Conservation (phyloP, 2,113 vertebrate genomes). For the Lanius ludovicianus region DNA sequence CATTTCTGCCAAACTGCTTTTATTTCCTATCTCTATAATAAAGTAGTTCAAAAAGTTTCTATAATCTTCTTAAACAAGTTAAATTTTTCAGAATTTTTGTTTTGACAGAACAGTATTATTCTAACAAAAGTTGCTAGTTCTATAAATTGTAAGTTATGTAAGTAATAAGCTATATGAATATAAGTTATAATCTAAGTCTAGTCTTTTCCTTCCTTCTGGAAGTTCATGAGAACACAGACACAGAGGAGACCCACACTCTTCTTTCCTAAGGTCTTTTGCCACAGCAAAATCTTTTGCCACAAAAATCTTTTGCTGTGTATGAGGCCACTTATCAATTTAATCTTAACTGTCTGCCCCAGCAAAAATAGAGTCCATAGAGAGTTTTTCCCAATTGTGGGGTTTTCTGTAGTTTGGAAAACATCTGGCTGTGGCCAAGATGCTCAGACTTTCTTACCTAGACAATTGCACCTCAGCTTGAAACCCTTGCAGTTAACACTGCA, state of each 20-base stretch:
- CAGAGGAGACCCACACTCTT: not conserved
- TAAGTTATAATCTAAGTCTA: not conserved
- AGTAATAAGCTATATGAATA: not conserved
- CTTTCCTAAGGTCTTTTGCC: not conserved
- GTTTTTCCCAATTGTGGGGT: accelerated
- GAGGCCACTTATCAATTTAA: not conserved
- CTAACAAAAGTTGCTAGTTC: not conserved
- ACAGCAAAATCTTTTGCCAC: not conserved
- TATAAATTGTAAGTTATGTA: not conserved
- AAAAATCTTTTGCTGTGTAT: not conserved
- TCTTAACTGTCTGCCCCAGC: not conserved
- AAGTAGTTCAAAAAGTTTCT: not conserved
- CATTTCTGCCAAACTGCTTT: not conserved
- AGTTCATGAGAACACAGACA: not conserved
- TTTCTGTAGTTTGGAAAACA: not conserved
- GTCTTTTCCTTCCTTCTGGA: not conserved
- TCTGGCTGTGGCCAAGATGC: not conserved
- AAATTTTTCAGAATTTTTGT: not conserved
- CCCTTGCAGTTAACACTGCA: not conserved
- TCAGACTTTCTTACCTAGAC: not conserved
- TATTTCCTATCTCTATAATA: not conserved
- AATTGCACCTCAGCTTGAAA: not conserved
- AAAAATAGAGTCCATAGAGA: not conserved
- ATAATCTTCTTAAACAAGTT: not conserved
- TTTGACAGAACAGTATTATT: not conserved